Conservation (phyloP, 1,140 invertebrate species). For the Dryas iulia region DNA sequence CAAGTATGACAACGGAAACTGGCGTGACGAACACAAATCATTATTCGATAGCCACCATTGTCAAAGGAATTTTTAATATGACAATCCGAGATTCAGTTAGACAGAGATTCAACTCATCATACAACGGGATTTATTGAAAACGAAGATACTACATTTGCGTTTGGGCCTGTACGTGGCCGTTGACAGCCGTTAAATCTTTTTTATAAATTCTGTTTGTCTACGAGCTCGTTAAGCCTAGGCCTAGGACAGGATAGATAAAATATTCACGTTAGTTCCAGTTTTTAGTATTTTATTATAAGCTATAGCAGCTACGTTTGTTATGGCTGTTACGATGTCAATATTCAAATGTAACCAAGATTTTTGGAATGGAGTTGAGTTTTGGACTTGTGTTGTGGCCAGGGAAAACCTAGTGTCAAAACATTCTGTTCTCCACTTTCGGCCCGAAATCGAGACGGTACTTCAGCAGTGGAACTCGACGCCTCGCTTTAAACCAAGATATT, state of each 20-base stretch:
- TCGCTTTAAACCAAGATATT: too few relatives aligned
- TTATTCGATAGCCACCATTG: slow-evolving; percentile 70
- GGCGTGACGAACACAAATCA: slow-evolving; percentile 72
- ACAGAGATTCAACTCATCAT: slow-evolving; percentile 52
- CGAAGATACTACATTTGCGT: slow-evolving; percentile 29
- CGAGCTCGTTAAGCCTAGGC: background rate
- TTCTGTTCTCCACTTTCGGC: too few relatives aligned
- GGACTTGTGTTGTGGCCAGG: too few relatives aligned
- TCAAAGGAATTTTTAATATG: slow-evolving; percentile 80
- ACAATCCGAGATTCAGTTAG: slow-evolving; percentile 60
- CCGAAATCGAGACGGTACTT: too few relatives aligned
- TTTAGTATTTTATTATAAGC: too few relatives aligned
- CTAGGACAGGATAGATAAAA: background rate
- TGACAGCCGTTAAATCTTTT: slow-evolving; percentile 46
- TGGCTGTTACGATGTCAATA: background rate
- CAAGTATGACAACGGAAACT: slow-evolving; percentile 72
- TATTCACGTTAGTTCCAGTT: background rate
- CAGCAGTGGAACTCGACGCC: too few relatives aligned
- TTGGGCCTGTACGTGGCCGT: slow-evolving; percentile 16
- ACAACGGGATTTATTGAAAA: slow-evolving; percentile 32
- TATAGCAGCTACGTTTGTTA: too few relatives aligned
- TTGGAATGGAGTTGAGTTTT: too few relatives aligned
- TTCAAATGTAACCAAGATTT: too few relatives aligned
- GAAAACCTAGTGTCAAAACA: background rate
- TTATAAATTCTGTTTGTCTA: slow-evolving; percentile 49